phyloP scores from a whole-genome alignment of 2,888 invertebrate species.

The Heliconius aoede region DNA sequence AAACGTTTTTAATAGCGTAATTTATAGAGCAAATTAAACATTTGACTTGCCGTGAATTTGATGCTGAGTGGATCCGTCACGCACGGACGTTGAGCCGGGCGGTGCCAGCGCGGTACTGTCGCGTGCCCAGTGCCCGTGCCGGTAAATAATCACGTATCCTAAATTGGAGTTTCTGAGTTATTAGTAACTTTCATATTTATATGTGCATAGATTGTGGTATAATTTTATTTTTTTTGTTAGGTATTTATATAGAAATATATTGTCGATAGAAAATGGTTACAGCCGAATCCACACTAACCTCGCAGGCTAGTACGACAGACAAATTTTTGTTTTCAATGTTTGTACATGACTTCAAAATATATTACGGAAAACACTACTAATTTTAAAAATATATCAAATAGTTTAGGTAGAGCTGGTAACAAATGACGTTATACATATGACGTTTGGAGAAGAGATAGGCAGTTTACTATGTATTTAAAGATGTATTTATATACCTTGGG shows the following conservation, averaged over 20 bases:
- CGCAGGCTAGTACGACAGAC: too few species aligned
- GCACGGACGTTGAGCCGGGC: slow-evolving; percentile 66
- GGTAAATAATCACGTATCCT: neutral
- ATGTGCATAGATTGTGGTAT: neutral
- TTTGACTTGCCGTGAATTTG: slow-evolving; percentile 83
- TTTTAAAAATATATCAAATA: too few species aligned
- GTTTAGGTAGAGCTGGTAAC: too few species aligned
- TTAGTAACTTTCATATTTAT: slow-evolving; percentile 10
- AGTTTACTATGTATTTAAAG: too few species aligned
- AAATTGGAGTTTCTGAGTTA: slow-evolving; percentile 2
- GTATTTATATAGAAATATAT: neutral
- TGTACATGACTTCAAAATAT: too few species aligned
- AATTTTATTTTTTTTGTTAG: neutral
- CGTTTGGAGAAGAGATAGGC: too few species aligned
- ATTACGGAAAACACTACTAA: too few species aligned
- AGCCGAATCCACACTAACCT: too few species aligned
- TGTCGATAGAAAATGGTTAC: neutral
- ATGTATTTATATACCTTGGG: too few species aligned
- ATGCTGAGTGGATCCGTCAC: slow-evolving; percentile 81
- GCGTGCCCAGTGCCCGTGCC: slow-evolving; percentile 23
- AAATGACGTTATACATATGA: too few species aligned
- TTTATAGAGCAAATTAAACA: slow-evolving; percentile 84
- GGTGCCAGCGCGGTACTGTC: slow-evolving; percentile 41
- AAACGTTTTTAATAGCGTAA: slow-evolving; percentile 83
- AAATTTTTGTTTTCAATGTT: too few species aligned